phyloP scores from a whole-genome alignment of 2,797 vertebrate genomes.

The Gadopsis marmoratus region DNA sequence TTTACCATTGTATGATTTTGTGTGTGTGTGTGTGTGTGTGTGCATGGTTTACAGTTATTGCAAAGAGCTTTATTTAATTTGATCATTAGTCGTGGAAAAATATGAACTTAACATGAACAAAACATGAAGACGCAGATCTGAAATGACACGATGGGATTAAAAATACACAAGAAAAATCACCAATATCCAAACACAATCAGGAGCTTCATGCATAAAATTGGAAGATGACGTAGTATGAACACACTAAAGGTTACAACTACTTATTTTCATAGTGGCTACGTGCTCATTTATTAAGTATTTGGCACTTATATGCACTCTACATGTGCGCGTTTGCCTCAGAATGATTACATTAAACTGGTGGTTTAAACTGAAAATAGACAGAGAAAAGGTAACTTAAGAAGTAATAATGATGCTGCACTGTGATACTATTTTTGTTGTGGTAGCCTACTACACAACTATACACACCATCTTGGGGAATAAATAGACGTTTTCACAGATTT shows the following conservation, averaged over 20 bases:
- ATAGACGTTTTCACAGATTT: neutral
- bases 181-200: neutral
- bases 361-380: neutral
- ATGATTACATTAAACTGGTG: neutral
- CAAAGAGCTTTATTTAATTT: neutral
- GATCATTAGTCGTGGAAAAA: neutral
- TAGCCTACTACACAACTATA: neutral
- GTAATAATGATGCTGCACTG: neutral
- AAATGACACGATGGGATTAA: neutral
- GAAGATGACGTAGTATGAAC: neutral
- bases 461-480: conserved; percentile 2
- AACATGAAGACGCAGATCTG: neutral
- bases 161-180: neutral
- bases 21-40: neutral
- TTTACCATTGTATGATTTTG: neutral
- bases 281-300: neutral
- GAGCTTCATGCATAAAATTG: neutral
- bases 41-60: neutral
- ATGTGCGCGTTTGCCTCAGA: neutral
- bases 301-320: neutral
- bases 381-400: neutral
- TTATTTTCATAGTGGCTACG: neutral
- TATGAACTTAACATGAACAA: neutral
- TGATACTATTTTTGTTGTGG: neutral
- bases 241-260: neutral